phyloP scores from a whole-genome alignment of 2,797 vertebrate genomes.

The Borostomias antarcticus region DNA sequence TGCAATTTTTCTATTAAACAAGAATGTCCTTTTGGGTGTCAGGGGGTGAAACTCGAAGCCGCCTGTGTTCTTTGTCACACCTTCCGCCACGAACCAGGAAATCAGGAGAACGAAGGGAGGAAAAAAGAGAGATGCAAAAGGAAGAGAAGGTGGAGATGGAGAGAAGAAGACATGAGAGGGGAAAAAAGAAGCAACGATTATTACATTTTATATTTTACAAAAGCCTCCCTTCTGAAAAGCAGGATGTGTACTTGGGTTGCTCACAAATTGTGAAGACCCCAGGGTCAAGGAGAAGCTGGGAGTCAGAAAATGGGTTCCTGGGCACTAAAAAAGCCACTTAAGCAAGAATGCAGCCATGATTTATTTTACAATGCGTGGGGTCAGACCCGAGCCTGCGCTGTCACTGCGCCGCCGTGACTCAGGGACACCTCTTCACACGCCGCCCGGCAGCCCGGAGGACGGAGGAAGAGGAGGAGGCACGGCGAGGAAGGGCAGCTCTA shows the following conservation, averaged over 20 bases:
- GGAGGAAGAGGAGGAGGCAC: background rate
- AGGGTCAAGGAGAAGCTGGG: constrained; percentile 85
- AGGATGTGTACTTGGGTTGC: constrained; percentile 74
- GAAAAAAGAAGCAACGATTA: constrained; percentile 29
- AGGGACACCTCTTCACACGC: constrained; percentile 70
- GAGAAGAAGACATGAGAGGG: constrained; percentile 17
- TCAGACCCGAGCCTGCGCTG: constrained; percentile 70
- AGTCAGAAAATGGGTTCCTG: constrained; percentile 85
- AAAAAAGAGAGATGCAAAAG: background rate
- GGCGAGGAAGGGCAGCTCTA: background rate
- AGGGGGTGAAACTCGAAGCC: constrained; percentile 32
- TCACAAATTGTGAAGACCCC: constrained; percentile 82
- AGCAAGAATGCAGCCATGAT: constrained; percentile 89
- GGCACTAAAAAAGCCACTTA: constrained; percentile 89
- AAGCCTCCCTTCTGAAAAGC: constrained; percentile 59
- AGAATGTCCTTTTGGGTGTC: constrained; percentile 43
- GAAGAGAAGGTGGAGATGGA: constrained; percentile 16
- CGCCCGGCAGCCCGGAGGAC: constrained; percentile 7
- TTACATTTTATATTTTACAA: constrained; percentile 58
- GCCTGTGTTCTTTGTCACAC: constrained; percentile 28
- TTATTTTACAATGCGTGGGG: constrained; percentile 83
- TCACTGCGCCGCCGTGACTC: constrained; percentile 77
- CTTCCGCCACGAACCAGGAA: background rate
- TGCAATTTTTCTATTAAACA: constrained; percentile 42
- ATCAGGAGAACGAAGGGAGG: constrained; percentile 8